phyloP scores from a whole-genome alignment of 2,797 vertebrate species.

The Miichthys miiuy region DNA sequence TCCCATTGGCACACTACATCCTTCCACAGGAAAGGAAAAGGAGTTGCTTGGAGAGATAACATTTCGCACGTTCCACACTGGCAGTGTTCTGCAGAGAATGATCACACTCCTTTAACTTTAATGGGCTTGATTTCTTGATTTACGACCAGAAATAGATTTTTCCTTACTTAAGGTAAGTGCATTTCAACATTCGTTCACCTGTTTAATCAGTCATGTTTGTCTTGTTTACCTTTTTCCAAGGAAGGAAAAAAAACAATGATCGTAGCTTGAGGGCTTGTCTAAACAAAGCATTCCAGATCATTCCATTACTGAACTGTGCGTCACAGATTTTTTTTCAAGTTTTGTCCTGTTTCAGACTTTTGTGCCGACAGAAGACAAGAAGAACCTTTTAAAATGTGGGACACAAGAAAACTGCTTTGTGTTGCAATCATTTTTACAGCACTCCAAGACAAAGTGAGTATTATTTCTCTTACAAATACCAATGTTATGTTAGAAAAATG shows the following conservation, averaged over 20 bases:
- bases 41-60: conserved; percentile 51
- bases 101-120: conserved; percentile 10
- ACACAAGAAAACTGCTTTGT: conserved; percentile 25
- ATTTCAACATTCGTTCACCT: conserved; percentile 12
- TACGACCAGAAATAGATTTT: not conserved
- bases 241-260: not conserved
- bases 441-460: conserved; percentile 58
- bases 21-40: conserved; percentile 67
- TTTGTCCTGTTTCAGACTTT: conserved; percentile 24
- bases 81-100: not conserved
- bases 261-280: conserved; percentile 10
- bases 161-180: conserved; percentile 44
- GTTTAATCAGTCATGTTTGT: not conserved
- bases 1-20: conserved; percentile 34
- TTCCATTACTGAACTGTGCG: not conserved
- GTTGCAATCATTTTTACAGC: conserved; percentile 33
- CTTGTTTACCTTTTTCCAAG: not conserved
- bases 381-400: conserved; percentile 57
- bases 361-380: conserved; percentile 14
- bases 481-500: not conserved
- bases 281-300: conserved; percentile 16
- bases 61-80: not conserved
- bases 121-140: conserved; percentile 22
- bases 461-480: not conserved
- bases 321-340: conserved; percentile 29